Percentiles rank a stretch among this genome's conserved stretches.
These are phyloP conservation scores for Euthynnus affinis DNA, from an alignment of 2,797 vertebrate species.

Conservation along the genomic window DNA sequence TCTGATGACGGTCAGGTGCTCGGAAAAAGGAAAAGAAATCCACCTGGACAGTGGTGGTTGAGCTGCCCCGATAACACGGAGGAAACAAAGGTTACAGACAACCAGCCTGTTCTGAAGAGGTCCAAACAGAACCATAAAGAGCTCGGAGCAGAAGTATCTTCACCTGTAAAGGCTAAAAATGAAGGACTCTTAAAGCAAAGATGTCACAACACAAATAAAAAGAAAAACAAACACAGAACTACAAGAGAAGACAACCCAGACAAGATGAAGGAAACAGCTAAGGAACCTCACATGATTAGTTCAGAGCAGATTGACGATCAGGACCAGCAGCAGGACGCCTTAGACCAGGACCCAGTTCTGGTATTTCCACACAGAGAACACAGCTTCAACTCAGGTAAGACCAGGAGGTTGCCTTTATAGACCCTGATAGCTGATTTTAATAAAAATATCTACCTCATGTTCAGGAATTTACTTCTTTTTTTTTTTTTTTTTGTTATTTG, in stretches of 20 bases:
- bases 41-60: constrained; percentile 71
- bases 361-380: constrained; percentile 30
- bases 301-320: constrained; percentile 13
- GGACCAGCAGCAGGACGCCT: constrained; percentile 22
- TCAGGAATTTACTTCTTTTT: background rate
- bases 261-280: background rate
- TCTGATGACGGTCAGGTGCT: constrained; percentile 26
- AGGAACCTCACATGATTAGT: background rate
- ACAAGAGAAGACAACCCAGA: background rate
- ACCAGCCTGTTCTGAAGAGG: constrained; percentile 31
- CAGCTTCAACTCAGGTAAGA: constrained; percentile 65
- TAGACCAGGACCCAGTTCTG: constrained; percentile 20
- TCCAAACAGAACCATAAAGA: constrained; percentile 34
- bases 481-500: background rate
- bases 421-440: background rate
- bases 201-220: constrained; percentile 1
- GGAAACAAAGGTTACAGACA: constrained; percentile 9
- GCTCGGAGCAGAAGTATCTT: background rate
- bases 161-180: constrained; percentile 42
- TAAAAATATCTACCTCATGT: background rate
- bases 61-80: constrained; percentile 7
- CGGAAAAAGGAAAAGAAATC: constrained; percentile 71
- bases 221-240: constrained; percentile 36
- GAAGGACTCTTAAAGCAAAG: constrained; percentile 26
- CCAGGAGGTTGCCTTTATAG: background rate